phyloP scores from a whole-genome alignment of 1,140 invertebrate genomes.

The Diuraphis noxia region DNA sequence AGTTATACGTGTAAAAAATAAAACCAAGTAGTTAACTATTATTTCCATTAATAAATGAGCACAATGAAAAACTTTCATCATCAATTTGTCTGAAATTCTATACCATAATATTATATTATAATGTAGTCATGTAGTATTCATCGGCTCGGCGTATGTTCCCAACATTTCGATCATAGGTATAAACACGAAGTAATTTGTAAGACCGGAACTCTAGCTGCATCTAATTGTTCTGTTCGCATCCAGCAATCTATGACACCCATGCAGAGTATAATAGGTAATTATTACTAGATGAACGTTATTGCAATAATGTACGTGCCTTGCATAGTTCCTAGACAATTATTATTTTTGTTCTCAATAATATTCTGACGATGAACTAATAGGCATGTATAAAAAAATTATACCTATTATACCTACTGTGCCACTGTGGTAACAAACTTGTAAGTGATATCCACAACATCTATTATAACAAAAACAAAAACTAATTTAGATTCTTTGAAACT shows the following conservation, averaged over 20 bases:
- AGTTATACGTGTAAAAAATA: not conserved
- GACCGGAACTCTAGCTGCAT: conserved; percentile 9
- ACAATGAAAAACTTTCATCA: conserved; percentile 1
- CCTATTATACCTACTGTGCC: not conserved
- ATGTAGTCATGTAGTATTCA: not conserved
- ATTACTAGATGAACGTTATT: not conserved
- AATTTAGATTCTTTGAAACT: not conserved
- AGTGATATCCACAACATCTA: not conserved
- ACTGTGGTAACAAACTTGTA: not conserved
- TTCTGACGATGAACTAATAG: not conserved
- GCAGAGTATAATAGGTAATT: not conserved
- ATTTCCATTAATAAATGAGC: not conserved
- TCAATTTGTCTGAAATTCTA: not conserved
- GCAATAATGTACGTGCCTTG: conserved; percentile 47
- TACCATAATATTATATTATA: not conserved
- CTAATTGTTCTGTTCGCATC: conserved; percentile 26
- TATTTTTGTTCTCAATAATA: not conserved
- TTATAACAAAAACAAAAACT: not conserved
- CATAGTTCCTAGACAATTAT: not conserved
- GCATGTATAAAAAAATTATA: not conserved
- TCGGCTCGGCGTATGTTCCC: not conserved
- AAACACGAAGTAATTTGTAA: conserved; percentile 17
- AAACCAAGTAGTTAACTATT: not conserved
- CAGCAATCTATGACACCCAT: not conserved
- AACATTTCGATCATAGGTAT: not conserved